Evolutionary conservation across 2,113 vertebrate genomes (phyloP), one percentile per base, ranked within the genome.

Genomic region (Phrynocephalus versicolor): DNA sequence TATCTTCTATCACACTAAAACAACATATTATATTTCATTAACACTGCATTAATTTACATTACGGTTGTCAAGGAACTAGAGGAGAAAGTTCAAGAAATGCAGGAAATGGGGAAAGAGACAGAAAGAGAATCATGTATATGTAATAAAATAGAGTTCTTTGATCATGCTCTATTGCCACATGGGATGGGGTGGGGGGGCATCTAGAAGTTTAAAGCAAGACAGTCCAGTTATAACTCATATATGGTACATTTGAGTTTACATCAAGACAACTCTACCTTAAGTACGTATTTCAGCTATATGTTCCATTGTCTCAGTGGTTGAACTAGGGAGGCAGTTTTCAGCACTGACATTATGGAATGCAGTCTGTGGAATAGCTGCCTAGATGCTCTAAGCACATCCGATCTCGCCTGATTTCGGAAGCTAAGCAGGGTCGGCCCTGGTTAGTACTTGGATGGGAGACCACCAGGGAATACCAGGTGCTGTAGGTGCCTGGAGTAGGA

Each of bases 1-100:
- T 75, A 13, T 71, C 0, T 73, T 3, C 78, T 45, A 81, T 73
- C 87, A 73, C 74, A 65, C 88, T 67, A 76, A 79, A 87, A 65
- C 2, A 89, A 3, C 65, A 64, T 23, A 64, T 64, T 33, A 79
- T 37, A 60, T 55, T 64, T 0, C 71, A 87, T 83, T 67, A 62
- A 39, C 55, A 79, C n/a, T 75, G 83, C 30, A n/a, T 84, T 83
- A 82, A 41, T 41, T 55, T 37, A 1, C 30, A 72, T 30, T 82
- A 51, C 81, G 75, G 78, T 1, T 37, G 71, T 39, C 21, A 57
- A 73, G 8, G 65, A 39, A 81, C 23, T 74, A 3, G 60, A 18
- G 69, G 23, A 45, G 27, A 37, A 35, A 64, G 70, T 67, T 85
- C 39, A 62, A 33, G 30, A 6, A 33, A 14, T 37, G 21, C 37